Percentiles rank a stretch among this genome's conserved stretches.
Conservation (phyloP, 2,888 invertebrate species). For the Orchesellides sinensis region DNA sequence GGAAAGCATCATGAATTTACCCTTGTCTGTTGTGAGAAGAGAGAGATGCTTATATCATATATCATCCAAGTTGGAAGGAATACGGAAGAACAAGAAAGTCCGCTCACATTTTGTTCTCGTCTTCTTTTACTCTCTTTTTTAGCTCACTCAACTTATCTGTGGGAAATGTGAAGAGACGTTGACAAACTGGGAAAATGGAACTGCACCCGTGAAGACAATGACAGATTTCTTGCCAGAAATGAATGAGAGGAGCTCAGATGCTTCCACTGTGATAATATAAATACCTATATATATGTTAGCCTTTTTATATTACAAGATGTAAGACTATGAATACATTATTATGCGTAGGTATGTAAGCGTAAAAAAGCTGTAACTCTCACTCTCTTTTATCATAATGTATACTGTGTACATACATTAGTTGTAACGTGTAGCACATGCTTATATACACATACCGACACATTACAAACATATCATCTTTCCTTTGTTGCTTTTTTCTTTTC, state of each 20-base stretch:
- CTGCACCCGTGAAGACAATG: constrained; percentile 67
- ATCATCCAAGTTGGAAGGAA: constrained; percentile 28
- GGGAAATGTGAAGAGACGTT: constrained; percentile 65
- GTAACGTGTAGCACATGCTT: constrained; percentile 32
- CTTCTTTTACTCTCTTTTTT: constrained; percentile 16
- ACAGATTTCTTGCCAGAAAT: constrained; percentile 67
- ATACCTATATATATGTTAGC: no score
- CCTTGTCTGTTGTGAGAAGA: constrained; percentile 9
- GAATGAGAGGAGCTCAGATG: constrained; percentile 34
- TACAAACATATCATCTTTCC: constrained; percentile 30
- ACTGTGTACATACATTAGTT: constrained; percentile 15
- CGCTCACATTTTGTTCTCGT: constrained; percentile 31
- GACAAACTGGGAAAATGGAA: constrained; percentile 67
- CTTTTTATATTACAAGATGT: not conserved
- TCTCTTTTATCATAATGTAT: not conserved
- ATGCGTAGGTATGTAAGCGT: constrained; percentile 49
- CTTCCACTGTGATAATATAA: not conserved
- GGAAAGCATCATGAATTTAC: constrained; percentile 27
- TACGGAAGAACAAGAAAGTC: constrained; percentile 22
- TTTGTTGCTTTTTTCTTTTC: constrained; percentile 21
- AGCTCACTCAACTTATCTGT: constrained; percentile 53
- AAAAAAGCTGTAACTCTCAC: constrained; percentile 29
- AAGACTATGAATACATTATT: constrained; percentile 43
- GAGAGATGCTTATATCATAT: constrained; percentile 1
- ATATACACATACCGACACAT: no score